Percentiles rank a stretch among this genome's conserved stretches.
Evolutionary conservation across 2,113 vertebrate species (phyloP).

Genomic region (Vidua chalybeata): DNA sequence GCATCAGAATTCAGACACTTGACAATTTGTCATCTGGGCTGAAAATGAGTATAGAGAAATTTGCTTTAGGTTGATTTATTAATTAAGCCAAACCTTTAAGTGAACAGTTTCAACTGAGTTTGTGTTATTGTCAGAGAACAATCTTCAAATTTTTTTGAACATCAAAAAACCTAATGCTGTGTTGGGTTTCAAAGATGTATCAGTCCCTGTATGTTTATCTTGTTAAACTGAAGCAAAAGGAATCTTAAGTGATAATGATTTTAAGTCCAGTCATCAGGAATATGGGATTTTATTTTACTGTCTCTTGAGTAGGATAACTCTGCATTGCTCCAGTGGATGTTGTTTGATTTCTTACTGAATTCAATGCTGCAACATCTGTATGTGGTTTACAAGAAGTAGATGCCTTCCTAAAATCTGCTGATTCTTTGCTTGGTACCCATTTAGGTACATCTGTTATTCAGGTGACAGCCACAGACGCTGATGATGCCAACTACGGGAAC

Average conservation of each 20-base stretch:
- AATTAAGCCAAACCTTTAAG: neutral
- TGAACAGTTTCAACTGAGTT: neutral
- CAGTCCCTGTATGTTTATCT: neutral
- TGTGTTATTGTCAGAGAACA: neutral
- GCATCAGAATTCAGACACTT: neutral
- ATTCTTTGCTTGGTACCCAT: constrained; percentile 2
- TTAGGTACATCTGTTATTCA: constrained; percentile 92
- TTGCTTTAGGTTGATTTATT: neutral
- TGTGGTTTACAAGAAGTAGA: neutral
- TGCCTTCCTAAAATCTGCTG: neutral
- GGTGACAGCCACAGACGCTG: constrained; percentile 91
- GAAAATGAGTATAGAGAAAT: neutral
- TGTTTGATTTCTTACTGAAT: neutral
- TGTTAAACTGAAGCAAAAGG: neutral
- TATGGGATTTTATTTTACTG: neutral
- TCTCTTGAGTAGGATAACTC: neutral
- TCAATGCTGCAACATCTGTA: neutral
- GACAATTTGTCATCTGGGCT: neutral
- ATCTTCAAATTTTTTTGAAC: neutral
- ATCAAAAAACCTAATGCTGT: neutral
- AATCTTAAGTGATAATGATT: neutral
- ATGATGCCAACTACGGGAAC: constrained; percentile 95
- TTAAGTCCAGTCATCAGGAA: neutral
- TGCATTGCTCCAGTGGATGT: neutral
- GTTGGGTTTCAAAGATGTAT: neutral